Percentiles rank a stretch among this genome's conserved stretches.
Conservation (phyloP, 1,140 invertebrate species). For the Listronotus bonariensis region DNA sequence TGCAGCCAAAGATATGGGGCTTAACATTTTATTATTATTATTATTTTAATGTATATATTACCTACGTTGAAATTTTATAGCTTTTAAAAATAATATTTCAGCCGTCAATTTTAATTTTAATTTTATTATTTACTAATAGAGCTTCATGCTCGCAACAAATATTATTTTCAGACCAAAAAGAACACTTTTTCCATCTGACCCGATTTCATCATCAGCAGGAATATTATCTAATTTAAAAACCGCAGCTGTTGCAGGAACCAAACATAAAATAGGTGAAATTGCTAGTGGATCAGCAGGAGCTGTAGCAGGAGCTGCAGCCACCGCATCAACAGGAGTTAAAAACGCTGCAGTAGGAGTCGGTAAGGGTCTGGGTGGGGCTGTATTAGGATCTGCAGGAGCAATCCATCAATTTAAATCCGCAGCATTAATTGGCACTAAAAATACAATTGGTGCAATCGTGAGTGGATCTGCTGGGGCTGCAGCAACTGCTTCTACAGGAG, state of each 20-base stretch:
- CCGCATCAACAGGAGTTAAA: background rate
- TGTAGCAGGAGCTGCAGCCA: background rate
- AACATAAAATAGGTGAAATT: conserved; percentile 10
- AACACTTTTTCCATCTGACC: background rate
- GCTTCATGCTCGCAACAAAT: background rate
- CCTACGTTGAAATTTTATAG: too few relatives aligned
- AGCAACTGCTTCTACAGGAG: background rate
- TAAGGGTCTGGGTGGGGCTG: background rate
- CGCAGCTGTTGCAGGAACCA: conserved; percentile 6
- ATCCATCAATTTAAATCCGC: conserved; percentile 53
- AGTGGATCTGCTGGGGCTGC: conserved; percentile 1
- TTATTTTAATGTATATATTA: too few relatives aligned
- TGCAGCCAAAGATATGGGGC: too few relatives aligned
- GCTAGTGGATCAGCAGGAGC: conserved; percentile 4
- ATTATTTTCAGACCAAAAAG: conserved; percentile 27
- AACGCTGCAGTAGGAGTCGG: background rate
- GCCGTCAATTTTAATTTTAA: too few relatives aligned
- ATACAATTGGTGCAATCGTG: conserved; percentile 16
- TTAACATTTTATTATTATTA: too few relatives aligned
- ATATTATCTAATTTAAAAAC: conserved; percentile 13
- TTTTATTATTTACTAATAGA: background rate
- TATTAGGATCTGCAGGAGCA: conserved; percentile 2
- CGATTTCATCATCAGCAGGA: conserved; percentile 4
- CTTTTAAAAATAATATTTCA: too few relatives aligned
- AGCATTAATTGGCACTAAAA: conserved; percentile 59